Base-by-base conservation (phyloP, 2,888 invertebrate species). In the Sarcophaga subvicina region DNA sequence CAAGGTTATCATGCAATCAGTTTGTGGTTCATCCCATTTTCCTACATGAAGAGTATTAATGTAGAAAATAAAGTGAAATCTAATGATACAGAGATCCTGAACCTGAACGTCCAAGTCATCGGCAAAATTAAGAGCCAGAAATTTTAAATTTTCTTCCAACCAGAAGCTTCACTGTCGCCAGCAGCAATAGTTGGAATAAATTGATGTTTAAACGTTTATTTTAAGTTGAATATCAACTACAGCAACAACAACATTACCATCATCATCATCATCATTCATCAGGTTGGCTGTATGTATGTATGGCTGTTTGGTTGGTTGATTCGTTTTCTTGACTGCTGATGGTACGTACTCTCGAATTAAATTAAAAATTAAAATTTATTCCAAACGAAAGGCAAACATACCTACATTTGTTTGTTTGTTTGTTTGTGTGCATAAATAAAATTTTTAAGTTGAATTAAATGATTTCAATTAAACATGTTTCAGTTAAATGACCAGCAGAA, bases 291-390 rank as follows among this genome's bases (percentile, higher is more conserved):
- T 37, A 37, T 37, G 37, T 10, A 37, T 10, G 37, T 10, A 37
- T 10, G 37, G 37, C 37, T 37, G 37, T 67, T 83, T 17, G 71
- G 66, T 72, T 82, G 60, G 25, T 37, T 20, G 64, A 54, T 63
- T 63, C 37, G 37, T 37, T 37, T 37, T 37, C 27, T 64, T 72
- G 69, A n/a, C 37, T 67, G 49, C n/a, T 49, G 37, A 12, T 59
- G 37, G 20, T 37, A 37, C 37, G 20, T 27, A 37, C 37, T 37
- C 60, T 64, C 20, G 17, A n/a, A 75, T 59, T 54, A 60, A 83
- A 87, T 87, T 81, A 87, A 71, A 84, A 84, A 87, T 87, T 81
- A 79, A 87, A 87, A 87, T 87, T 87, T 87, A 84, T 87, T 75
- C 84, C 70, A 87, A 76, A 83, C 79, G 60, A 69, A 76, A 54